These are phyloP conservation scores for Tragelaphus imberbis DNA, from an alignment of 2,113 vertebrate genomes.

Conservation along the genomic window DNA sequence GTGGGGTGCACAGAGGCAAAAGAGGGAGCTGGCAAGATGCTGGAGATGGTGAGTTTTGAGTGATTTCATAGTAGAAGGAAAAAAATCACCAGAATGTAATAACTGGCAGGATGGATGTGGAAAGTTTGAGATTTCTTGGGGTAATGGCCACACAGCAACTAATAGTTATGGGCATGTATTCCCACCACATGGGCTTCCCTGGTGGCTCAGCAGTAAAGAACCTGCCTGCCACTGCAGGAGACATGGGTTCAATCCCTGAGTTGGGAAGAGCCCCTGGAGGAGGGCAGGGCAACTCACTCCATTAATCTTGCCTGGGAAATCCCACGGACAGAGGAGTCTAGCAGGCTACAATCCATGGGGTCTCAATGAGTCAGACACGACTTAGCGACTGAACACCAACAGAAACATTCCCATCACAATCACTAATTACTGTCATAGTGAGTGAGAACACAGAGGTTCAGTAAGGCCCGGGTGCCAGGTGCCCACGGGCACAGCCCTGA, in stretches of 20 bases:
- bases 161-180: not conserved
- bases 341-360: fast-evolving
- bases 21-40: not conserved
- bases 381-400: not conserved
- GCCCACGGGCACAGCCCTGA: fast-evolving
- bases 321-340: not conserved
- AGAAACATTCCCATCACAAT: not conserved
- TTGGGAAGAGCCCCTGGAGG: not conserved
- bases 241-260: not conserved
- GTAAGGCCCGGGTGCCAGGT: fast-evolving
- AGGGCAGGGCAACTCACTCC: not conserved
- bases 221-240: not conserved
- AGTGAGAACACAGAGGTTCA: not conserved
- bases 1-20: not conserved
- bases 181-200: not conserved
- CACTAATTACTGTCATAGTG: not conserved
- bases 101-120: too few species aligned
- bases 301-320: not conserved
- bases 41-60: not conserved
- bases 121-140: not conserved
- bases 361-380: not conserved
- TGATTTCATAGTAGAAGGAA: not conserved
- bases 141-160: not conserved
- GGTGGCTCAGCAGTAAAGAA: not conserved
- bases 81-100: not conserved